phyloP scores from a whole-genome alignment of 2,888 invertebrate genomes.

The Dolichomitus sp. region DNA sequence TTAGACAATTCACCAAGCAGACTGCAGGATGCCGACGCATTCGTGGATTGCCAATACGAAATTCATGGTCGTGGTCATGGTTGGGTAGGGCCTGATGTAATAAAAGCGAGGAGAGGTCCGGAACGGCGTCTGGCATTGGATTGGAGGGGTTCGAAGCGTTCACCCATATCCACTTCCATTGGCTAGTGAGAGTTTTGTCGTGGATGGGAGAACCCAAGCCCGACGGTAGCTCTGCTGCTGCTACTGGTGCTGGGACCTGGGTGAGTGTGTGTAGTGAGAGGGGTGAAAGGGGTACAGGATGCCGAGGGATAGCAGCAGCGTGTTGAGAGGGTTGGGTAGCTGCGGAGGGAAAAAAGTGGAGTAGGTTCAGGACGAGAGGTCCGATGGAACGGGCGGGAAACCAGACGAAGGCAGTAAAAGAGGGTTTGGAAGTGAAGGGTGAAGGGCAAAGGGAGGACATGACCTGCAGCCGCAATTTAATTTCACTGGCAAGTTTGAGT shows the following conservation, averaged over 20 bases:
- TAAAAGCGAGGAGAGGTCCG: slow-evolving; percentile 42
- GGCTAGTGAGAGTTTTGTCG: background rate
- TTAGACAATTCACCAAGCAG: background rate
- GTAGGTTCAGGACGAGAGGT: slow-evolving; percentile 31
- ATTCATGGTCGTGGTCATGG: slow-evolving; percentile 56
- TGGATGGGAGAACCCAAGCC: slow-evolving; percentile 41
- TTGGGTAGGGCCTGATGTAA: slow-evolving; percentile 38
- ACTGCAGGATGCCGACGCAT: slow-evolving; percentile 1
- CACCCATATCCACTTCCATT: slow-evolving; percentile 36
- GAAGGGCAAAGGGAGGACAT: slow-evolving; percentile 34
- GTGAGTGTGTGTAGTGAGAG: slow-evolving; percentile 18
- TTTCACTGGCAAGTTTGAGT: slow-evolving; percentile 51
- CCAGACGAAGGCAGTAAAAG: slow-evolving; percentile 5
- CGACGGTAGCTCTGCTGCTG: slow-evolving; percentile 28
- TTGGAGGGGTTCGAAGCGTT: slow-evolving; percentile 37
- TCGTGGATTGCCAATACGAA: slow-evolving; percentile 33
- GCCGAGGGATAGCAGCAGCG: slow-evolving; percentile 8
- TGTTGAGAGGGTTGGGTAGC: background rate
- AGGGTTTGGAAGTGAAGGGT: background rate
- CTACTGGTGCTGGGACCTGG: slow-evolving; percentile 17
- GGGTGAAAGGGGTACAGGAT: slow-evolving; percentile 3
- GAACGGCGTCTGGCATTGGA: slow-evolving; percentile 12
- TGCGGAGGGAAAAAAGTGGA: slow-evolving; percentile 7
- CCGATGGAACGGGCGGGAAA: slow-evolving; percentile 7
- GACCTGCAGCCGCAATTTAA: slow-evolving; percentile 48